Percentiles rank a stretch among this genome's conserved stretches.
phyloP scores from a whole-genome alignment of 1,140 invertebrate species.

The Lepidostoma basale region DNA sequence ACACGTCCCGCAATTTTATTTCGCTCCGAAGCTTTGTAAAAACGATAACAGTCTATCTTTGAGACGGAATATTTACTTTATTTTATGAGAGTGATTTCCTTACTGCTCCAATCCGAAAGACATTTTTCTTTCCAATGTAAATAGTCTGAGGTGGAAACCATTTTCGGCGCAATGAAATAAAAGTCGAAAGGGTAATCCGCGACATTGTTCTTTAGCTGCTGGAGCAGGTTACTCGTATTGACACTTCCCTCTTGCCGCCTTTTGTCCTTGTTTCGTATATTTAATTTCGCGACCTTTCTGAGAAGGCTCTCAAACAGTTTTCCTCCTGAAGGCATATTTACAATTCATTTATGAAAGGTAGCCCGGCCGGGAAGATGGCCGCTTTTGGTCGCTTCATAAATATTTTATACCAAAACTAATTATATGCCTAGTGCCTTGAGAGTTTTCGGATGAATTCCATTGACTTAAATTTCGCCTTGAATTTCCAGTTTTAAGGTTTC shows the following conservation, averaged over 20 bases:
- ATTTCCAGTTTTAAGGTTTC: background rate
- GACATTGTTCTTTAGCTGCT: background rate
- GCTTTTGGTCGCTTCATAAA: constrained; percentile 20
- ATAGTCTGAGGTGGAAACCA: background rate
- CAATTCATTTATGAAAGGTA: constrained; percentile 29
- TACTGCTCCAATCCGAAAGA: background rate
- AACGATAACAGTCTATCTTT: background rate
- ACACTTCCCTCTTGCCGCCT: background rate
- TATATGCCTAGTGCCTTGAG: constrained; percentile 1
- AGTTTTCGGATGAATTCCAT: constrained; percentile 8
- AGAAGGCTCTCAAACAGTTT: background rate
- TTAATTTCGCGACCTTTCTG: constrained; percentile 22
- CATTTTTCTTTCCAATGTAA: background rate
- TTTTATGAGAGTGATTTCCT: background rate
- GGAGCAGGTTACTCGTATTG: constrained; percentile 10
- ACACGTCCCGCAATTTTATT: too few species aligned
- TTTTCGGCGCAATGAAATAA: background rate
- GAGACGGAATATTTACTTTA: background rate
- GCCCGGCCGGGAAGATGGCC: constrained; percentile 2
- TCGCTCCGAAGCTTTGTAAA: too few species aligned
- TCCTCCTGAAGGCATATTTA: constrained; percentile 15
- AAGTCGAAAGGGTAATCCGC: constrained; percentile 2
- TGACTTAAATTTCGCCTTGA: background rate
- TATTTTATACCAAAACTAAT: constrained; percentile 30
- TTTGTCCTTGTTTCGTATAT: constrained; percentile 9